Conservation (phyloP, 2,797 vertebrate species). For the Micropoecilia bifurca region DNA sequence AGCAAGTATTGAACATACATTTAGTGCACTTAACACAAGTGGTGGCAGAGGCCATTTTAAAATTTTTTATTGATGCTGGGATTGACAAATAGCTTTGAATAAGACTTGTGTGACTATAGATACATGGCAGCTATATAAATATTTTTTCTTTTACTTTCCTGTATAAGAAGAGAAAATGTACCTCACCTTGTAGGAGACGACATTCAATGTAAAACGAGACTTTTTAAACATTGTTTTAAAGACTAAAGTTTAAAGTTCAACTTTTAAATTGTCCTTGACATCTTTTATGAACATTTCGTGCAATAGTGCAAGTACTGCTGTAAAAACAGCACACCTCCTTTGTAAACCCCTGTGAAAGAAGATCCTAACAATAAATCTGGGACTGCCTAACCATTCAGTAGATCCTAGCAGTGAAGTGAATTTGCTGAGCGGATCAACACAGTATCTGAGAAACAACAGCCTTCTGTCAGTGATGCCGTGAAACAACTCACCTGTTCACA, state of each 20-base stretch:
- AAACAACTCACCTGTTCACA: conserved; percentile 88
- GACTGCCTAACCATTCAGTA: not conserved
- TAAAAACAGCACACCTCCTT: not conserved
- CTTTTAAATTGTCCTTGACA: not conserved
- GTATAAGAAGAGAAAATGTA: not conserved
- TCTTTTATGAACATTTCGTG: not conserved
- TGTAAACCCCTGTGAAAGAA: not conserved
- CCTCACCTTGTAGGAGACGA: not conserved
- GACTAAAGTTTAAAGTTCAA: not conserved
- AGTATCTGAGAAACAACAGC: not conserved
- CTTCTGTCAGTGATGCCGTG: not conserved
- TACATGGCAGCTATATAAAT: not conserved
- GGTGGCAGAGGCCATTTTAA: too few species aligned
- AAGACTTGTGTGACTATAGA: too few species aligned
- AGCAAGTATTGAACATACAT: too few species aligned
- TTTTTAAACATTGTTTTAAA: not conserved
- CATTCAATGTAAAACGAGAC: not conserved
- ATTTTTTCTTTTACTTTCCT: not conserved
- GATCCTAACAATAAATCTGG: not conserved
- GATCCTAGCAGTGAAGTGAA: not conserved
- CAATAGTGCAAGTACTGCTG: not conserved
- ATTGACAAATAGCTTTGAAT: too few species aligned
- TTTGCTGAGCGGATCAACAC: not conserved
- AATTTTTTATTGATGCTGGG: too few species aligned
- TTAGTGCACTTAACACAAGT: too few species aligned